Base-by-base conservation (phyloP, 2,113 vertebrate species). In the Misgurnus mizolepis region DNA sequence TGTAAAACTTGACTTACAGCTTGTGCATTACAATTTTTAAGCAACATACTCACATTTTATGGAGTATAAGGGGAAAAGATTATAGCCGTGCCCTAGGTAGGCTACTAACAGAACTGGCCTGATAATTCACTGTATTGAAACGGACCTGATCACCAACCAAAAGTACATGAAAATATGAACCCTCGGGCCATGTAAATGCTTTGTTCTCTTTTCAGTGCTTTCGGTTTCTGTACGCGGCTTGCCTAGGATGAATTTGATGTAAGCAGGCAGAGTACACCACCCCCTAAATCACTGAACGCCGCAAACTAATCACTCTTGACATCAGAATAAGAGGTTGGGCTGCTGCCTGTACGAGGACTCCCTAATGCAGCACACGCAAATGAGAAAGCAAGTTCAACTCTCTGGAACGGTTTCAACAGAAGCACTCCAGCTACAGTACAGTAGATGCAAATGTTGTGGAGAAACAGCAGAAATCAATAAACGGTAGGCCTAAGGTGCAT, bases 251-350 rank as follows among this genome's bases (percentile, higher is more conserved):
- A 64, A 43, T 47, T 47, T 65, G 67, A 78, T 66, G 72, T 40
- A 58, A 61, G 73, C 12, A 64, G 68, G 69, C 67, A 60, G 79
- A 70, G 15, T n/a, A 76, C 53, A 65, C 71, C 65, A 69, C 67
- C 56, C 72, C 40, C 49, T 17, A 67, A 60, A 76, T 81, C 64
- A 72, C 80, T 70, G 81, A 74, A 72, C 78, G 9, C 50, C 39
- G 73, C 39, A 43, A 71, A 41, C 67, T 81, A 81, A 85, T 85
- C 66, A 55, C 50, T 58, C n/a, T 70, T 86, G 78, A 85, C 78
- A 81, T 39, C 10, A 56, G 71, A 86, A 72, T 76, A 60, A 73
- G 68, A 74, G 66, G 43, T 50, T 60, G 61, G 22, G 41, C 17
- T 8, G 14, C 50, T 78, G 66, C 76, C 60, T 11, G 70, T 60